phyloP scores from a whole-genome alignment of 2,113 vertebrate species.

The Muscicapa adusta region DNA sequence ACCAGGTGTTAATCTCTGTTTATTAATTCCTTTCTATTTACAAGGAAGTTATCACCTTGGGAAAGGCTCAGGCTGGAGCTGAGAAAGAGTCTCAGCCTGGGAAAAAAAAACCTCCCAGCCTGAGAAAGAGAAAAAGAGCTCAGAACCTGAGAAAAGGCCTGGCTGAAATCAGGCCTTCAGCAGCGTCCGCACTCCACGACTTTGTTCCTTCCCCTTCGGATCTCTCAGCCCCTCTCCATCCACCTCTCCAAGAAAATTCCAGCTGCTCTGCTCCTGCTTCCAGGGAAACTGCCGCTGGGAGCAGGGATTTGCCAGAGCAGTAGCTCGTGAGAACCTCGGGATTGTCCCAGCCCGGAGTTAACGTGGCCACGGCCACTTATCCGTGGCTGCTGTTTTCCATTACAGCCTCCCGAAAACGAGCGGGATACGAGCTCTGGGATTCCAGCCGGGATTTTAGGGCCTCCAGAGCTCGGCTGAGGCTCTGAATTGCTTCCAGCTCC shows the following conservation, averaged over 20 bases:
- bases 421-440: conserved; percentile 30
- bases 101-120: too few relatives aligned
- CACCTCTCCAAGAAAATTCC: background rate
- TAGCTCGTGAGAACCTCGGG: background rate
- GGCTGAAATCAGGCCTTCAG: too few relatives aligned
- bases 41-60: too few relatives aligned
- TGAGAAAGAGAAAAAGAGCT: too few relatives aligned
- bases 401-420: background rate
- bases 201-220: background rate
- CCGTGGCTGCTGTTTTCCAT: conserved; percentile 54
- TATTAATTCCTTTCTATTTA: too few relatives aligned
- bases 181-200: background rate
- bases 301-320: conserved; percentile 37
- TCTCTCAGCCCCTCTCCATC: background rate
- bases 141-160: too few relatives aligned
- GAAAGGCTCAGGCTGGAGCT: too few relatives aligned
- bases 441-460: conserved; percentile 1
- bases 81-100: too few relatives aligned
- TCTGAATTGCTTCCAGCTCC: conserved; percentile 53
- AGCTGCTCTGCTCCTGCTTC: background rate
- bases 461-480: background rate
- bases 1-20: too few relatives aligned
- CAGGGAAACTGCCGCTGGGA: background rate
- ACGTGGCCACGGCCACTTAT: background rate
- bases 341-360: background rate